Evolutionary conservation across 2,113 vertebrate genomes (phyloP).

Genomic region (Lepidiolamprologus cunningtoni): DNA sequence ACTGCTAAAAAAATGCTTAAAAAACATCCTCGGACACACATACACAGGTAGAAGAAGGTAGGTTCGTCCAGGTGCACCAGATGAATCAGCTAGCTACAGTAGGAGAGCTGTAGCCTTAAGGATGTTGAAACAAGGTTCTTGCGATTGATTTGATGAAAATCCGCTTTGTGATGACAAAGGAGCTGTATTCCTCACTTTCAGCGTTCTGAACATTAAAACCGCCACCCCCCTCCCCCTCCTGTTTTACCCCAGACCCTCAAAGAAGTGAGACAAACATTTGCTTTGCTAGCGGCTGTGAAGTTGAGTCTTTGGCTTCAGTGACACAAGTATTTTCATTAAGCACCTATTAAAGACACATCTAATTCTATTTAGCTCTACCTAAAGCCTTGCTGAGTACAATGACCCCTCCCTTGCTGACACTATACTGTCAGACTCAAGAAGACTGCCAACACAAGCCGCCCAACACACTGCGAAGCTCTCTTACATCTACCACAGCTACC

Average conservation of each 20-base stretch:
- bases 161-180: conserved; percentile 14
- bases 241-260: neutral
- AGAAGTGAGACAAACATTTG: neutral
- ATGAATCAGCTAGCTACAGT: conserved; percentile 26
- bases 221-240: neutral
- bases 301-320: neutral
- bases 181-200: neutral
- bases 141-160: neutral
- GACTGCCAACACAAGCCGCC: neutral
- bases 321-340: neutral
- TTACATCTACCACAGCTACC: neutral
- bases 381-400: neutral
- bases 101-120: conserved; percentile 22
- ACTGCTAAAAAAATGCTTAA: neutral
- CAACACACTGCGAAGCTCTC: neutral
- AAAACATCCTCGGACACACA: neutral
- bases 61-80: conserved; percentile 21
- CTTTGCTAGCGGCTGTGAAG: neutral
- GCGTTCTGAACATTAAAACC: neutral
- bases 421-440: neutral
- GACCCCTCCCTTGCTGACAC: neutral
- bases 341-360: neutral
- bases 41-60: conserved; percentile 29
- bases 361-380: neutral
- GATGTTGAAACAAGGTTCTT: conserved; percentile 2